phyloP scores from a whole-genome alignment of 1,140 invertebrate species.

The Ips nitidus region DNA sequence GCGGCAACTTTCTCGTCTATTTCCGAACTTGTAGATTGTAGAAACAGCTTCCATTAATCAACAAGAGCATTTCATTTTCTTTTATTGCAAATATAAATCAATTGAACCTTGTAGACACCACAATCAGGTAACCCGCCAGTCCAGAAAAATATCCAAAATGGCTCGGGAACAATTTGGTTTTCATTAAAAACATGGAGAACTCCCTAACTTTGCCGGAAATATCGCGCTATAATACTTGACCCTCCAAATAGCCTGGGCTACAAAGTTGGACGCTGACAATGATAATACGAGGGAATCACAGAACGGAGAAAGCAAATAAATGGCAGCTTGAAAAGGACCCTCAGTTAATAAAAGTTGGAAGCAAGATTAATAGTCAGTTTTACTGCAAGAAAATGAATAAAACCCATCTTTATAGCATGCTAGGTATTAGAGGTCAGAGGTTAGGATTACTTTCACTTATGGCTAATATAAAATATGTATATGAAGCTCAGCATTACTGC shows the following conservation, averaged over 20 bases:
- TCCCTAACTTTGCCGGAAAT: slow-evolving; percentile 1
- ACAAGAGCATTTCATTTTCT: slow-evolving; percentile 12
- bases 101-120: too few relatives aligned
- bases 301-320: slow-evolving; percentile 19
- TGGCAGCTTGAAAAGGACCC: slow-evolving; percentile 13
- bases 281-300: slow-evolving; percentile 20
- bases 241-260: slow-evolving; percentile 11
- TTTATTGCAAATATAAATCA: slow-evolving; percentile 14
- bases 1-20: slow-evolving; percentile 22
- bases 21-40: slow-evolving; percentile 23
- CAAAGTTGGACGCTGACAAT: slow-evolving; percentile 21
- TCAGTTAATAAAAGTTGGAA: slow-evolving; percentile 21
- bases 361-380: slow-evolving; percentile 21
- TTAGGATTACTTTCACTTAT: slow-evolving; percentile 8
- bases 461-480: background rate
- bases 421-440: background rate
- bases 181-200: background rate
- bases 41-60: slow-evolving; percentile 29
- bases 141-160: too few relatives aligned
- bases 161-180: slow-evolving; percentile 4
- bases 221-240: slow-evolving; percentile 19
- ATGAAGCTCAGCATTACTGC: too few relatives aligned
- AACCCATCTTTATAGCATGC: slow-evolving; percentile 11
- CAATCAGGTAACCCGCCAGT: too few relatives aligned
- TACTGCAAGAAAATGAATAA: slow-evolving; percentile 19